Evolutionary conservation across 2,113 vertebrate species (phyloP).

Genomic region (Pipra filicauda): DNA sequence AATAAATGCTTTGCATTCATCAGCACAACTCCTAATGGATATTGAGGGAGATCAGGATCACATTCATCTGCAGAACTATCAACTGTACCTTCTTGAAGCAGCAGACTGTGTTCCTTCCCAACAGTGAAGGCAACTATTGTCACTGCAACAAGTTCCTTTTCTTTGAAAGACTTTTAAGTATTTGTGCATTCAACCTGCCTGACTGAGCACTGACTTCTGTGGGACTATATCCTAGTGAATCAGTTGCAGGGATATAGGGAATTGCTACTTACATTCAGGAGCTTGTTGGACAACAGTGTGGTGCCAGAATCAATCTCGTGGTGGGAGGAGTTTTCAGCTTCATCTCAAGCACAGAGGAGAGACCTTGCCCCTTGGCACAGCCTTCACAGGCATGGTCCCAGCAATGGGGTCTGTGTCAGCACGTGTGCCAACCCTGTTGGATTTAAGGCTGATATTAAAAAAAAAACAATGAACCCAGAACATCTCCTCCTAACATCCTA

Average conservation of each 20-base stretch:
- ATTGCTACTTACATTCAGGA: not conserved
- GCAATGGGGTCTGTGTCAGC: fast-evolving
- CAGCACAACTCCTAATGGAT: not conserved
- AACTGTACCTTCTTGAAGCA: not conserved
- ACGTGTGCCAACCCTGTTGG: not conserved
- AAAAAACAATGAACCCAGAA: fast-evolving
- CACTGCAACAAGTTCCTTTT: not conserved
- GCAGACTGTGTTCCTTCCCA: not conserved
- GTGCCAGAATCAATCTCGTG: not conserved
- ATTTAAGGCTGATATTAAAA: not conserved
- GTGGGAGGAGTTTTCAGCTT: not conserved
- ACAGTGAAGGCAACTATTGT: not conserved
- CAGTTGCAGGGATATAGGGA: not conserved
- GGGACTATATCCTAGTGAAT: not conserved
- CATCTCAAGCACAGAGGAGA: not conserved
- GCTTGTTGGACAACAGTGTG: not conserved
- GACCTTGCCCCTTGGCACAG: not conserved
- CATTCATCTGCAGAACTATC: not conserved
- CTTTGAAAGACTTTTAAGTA: not conserved
- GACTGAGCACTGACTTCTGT: not conserved
- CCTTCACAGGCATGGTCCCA: not conserved
- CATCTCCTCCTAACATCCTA: not conserved
- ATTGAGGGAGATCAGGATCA: not conserved
- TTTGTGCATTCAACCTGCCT: not conserved
- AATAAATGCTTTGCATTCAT: not conserved